Conservation (phyloP, 2,888 invertebrate genomes). For the Xestia sexstrigata region DNA sequence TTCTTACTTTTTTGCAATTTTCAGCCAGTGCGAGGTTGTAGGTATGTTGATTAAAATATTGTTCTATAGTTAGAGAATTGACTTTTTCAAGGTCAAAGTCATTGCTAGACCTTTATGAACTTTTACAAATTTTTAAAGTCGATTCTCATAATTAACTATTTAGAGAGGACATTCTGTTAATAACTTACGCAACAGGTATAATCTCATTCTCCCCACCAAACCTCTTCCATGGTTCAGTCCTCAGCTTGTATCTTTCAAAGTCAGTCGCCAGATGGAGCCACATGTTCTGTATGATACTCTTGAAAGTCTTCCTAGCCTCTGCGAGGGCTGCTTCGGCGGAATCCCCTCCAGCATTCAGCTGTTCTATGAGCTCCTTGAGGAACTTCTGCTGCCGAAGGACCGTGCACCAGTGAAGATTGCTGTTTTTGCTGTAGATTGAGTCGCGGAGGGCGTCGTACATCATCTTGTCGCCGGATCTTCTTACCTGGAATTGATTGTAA, state of each 20-base stretch:
- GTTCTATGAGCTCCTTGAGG: slow-evolving; percentile 92
- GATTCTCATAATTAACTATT: neutral
- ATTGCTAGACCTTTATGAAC: too few relatives aligned
- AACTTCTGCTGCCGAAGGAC: slow-evolving; percentile 95
- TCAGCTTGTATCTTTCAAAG: slow-evolving; percentile 91
- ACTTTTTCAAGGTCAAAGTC: too few relatives aligned
- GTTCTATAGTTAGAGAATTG: too few relatives aligned
- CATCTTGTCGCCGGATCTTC: slow-evolving; percentile 92
- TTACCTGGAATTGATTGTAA: slow-evolving; percentile 72
- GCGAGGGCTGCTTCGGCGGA: slow-evolving; percentile 84
- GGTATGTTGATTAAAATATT: too few relatives aligned
- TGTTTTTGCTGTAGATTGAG: slow-evolving; percentile 89
- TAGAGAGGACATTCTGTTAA: neutral
- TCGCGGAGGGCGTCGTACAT: slow-evolving; percentile 86
- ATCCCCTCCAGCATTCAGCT: slow-evolving; percentile 88
- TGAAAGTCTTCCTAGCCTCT: slow-evolving; percentile 91
- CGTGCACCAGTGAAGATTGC: slow-evolving; percentile 93
- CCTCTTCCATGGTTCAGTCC: slow-evolving; percentile 90
- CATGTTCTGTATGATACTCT: slow-evolving; percentile 90
- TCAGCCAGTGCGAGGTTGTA: too few relatives aligned
- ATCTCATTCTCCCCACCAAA: slow-evolving; percentile 79
- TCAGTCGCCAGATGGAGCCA: slow-evolving; percentile 94
- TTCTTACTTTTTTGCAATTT: too few relatives aligned
- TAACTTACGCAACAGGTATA: slow-evolving; percentile 76
- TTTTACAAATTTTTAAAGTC: neutral